Base-by-base conservation (phyloP, 1,140 invertebrate genomes). In the Brachionus manjavacas region DNA sequence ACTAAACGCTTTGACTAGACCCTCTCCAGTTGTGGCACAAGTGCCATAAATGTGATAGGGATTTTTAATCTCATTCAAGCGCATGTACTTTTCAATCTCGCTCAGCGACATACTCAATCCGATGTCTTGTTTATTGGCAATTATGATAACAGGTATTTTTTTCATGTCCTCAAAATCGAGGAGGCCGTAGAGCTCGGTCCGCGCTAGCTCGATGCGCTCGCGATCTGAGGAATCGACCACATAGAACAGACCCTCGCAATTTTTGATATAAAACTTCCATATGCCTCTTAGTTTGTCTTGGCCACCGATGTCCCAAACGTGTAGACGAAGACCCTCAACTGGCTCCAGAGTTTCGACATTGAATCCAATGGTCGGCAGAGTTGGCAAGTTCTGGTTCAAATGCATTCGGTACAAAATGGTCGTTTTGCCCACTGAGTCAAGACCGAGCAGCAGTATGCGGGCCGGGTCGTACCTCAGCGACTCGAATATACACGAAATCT, bases 1-100 rank as follows among this genome's bases (percentile, higher is more conserved):
- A 86, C 96, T 98, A 85, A 99, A 93, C 85, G 97, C 97, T 92
- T 99, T 97, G 89, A 96, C 97, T 46, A 99, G 93, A 85, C 97
- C 97, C 90, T 99, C 97, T 85, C 97, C 97, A 70, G 95, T 95
- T 85, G 95, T 97, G 85, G 96, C 97, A 88, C 98, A 87, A 96
- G 92, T 91, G 99, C 96, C 87, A 96, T 92, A 90, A 99, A 96
- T 89, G 96, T 93, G 85, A 95, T 98, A 90, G 99, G 91, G 31
- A 97, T 96, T 87, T 99, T 91, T 74, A 2, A 76, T 60, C 31
- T 79, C 55, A 20, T 12, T 25, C 41, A 83, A 64, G 6, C 43
- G 49, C 28, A 80, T 85, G 35, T 31, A 39, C 84, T 64, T 78
- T 66, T 28, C 79, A 70, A 70, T 83, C 14, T 76, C 23, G 64